A percentile compares a stretch with the other conserved stretches of the same genome.
These are phyloP conservation scores for Chymomyza costata DNA, from an alignment of 1,140 invertebrate genomes.

Conservation along the genomic window DNA sequence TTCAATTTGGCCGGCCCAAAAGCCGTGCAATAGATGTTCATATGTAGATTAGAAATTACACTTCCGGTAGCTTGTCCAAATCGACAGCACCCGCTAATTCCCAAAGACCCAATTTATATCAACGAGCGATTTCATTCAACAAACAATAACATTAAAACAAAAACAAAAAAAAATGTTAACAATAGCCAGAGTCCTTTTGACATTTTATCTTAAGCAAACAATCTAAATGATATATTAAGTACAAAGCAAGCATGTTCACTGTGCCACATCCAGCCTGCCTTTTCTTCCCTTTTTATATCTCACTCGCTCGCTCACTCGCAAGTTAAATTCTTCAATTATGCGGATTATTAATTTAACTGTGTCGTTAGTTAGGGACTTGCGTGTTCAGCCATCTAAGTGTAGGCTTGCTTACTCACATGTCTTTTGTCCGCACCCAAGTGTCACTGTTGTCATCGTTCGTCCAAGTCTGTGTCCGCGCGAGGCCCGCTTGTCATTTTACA, in stretches of 20 bases:
- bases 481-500: slow-evolving; percentile 71
- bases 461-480: not conserved
- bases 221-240: slow-evolving; percentile 76
- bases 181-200: slow-evolving; percentile 64
- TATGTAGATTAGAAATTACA: slow-evolving; percentile 37
- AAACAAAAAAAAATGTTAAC: slow-evolving; percentile 44
- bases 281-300: not conserved
- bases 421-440: slow-evolving; percentile 10
- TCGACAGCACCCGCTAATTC: slow-evolving; percentile 39
- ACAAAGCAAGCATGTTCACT: slow-evolving; percentile 73
- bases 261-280: slow-evolving; percentile 49
- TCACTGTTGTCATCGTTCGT: slow-evolving; percentile 18
- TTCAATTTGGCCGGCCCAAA: slow-evolving; percentile 30
- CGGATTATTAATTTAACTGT: slow-evolving; percentile 75
- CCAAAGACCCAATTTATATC: slow-evolving; percentile 4
- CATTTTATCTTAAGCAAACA: slow-evolving; percentile 63
- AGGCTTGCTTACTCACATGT: not conserved
- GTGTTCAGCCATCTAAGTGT: slow-evolving; percentile 6
- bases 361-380: slow-evolving; percentile 28
- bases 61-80: slow-evolving; percentile 21
- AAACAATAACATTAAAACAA: not conserved
- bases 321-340: slow-evolving; percentile 74
- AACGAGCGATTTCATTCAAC: slow-evolving; percentile 13
- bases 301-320: slow-evolving; percentile 8
- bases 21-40: slow-evolving; percentile 19